A percentile compares a stretch with the other conserved stretches of the same genome.
Conservation (phyloP, 2,113 vertebrate species). For the Rhinogobius similis region DNA sequence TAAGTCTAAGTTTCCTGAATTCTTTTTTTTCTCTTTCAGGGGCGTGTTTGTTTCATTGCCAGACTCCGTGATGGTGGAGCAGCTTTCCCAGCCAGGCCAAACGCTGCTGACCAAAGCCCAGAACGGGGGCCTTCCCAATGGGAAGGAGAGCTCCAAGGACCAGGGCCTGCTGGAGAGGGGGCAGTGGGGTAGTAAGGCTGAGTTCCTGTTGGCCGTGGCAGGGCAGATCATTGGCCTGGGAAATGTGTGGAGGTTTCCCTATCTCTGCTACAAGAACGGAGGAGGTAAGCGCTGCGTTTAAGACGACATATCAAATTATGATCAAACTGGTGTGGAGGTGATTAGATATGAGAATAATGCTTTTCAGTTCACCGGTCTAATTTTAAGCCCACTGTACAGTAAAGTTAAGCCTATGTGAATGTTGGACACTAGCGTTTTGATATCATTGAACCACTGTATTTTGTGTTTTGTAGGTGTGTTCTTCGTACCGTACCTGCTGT, state of each 20-base stretch:
- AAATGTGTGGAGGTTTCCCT: conserved; percentile 78
- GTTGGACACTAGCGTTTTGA: too few relatives aligned
- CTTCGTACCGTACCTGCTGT: conserved; percentile 77
- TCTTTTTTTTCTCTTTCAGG: conserved; percentile 3
- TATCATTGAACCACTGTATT: neutral
- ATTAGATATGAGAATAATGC: too few relatives aligned
- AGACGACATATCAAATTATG: neutral
- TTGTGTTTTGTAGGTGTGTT: conserved; percentile 69
- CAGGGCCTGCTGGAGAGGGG: conserved; percentile 55
- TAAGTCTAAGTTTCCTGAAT: neutral
- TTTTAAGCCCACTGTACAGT: too few relatives aligned
- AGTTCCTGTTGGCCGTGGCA: conserved; percentile 76
- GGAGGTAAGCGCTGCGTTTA: conserved; percentile 60
- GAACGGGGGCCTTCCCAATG: conserved; percentile 6
- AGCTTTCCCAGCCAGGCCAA: conserved; percentile 20
- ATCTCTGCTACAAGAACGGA: conserved; percentile 80
- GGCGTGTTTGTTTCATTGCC: conserved; percentile 29
- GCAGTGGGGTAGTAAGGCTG: conserved; percentile 74
- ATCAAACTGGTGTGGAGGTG: too few relatives aligned
- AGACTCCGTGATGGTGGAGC: conserved; percentile 42
- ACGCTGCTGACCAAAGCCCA: conserved; percentile 28
- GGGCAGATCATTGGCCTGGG: conserved; percentile 78
- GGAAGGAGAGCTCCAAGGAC: conserved; percentile 19
- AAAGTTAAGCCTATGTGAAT: too few relatives aligned
- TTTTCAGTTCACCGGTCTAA: too few relatives aligned